Percentiles rank a stretch among this genome's conserved stretches.
Conservation (phyloP, 2,113 vertebrate species). For the Perca fluviatilis region DNA sequence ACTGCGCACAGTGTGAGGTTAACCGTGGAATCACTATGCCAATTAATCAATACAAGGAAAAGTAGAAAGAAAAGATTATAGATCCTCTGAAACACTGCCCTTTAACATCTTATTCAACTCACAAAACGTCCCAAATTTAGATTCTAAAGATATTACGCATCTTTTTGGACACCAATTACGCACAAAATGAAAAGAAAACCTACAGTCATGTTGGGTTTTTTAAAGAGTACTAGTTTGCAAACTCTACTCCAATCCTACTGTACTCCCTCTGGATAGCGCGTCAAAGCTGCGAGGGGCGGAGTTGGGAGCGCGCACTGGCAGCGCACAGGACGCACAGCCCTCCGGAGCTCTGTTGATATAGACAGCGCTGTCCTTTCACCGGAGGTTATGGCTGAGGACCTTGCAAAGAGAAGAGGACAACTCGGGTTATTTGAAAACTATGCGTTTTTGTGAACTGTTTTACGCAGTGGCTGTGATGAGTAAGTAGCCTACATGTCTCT, state of each 20-base stretch:
- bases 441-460: constrained; percentile 26
- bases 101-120: not conserved
- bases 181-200: not conserved
- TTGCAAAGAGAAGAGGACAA: constrained; percentile 5
- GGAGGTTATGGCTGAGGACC: constrained; percentile 69
- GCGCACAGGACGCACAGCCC: constrained; percentile 57
- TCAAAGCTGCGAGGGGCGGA: constrained; percentile 55
- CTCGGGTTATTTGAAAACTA: constrained; percentile 20
- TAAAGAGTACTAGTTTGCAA: not conserved
- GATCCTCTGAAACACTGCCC: not conserved
- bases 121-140: not conserved
- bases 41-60: constrained; percentile 21
- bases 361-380: constrained; percentile 41
- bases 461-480: constrained; percentile 44
- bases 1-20: not conserved
- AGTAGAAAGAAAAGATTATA: not conserved
- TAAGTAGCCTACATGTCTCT: constrained; percentile 34
- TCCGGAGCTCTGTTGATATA: constrained; percentile 64
- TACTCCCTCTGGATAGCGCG: constrained; percentile 26
- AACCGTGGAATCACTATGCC: not conserved
- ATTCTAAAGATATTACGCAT: not conserved
- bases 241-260: not conserved
- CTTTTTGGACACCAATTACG: not conserved
- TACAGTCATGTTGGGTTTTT: constrained; percentile 5
- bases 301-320: constrained; percentile 34